Evolutionary conservation across 2,797 vertebrate genomes (phyloP), one percentile per base, ranked within the genome.

Genomic region (Myiotriccus ornatus): DNA sequence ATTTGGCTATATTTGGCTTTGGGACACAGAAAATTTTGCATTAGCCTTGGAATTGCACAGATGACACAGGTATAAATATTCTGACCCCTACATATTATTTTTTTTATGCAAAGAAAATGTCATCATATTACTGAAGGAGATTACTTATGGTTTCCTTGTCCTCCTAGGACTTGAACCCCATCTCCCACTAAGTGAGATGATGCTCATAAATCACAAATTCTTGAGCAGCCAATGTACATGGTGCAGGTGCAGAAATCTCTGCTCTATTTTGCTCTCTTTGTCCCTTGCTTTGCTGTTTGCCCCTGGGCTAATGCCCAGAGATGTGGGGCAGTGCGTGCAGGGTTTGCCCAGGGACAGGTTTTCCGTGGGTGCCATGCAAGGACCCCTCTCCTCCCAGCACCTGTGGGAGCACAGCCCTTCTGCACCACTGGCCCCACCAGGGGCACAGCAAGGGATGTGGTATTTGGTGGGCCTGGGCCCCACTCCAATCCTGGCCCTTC

Each of bases 221-320:
- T 46, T 10, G 32, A 55, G 49, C 37, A 68, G 46, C 24, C 34
- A 43, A 32, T 6, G 7, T 5, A 3, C 0, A 0, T 7, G 35
- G 30, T 64, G 68, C 18, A 39, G 63, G 30, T 53, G 41, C 57
- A 79, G 71, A 19, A 69, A 56, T 44, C 41, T 32, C 8, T 25
- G 37, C 37, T 83, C 14, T 37, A 3, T 67, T 85, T 70, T 25
- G 24, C 24, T 49, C 47, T 49, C 41, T 68, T 85, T 74, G 25
- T 24, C 62, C 82, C 64, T 62, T 47, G 35, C 25, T 63, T 35
- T 59, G 35, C 56, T 67, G 4, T 64, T 77, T 34, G 41, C 24
- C 77, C 25, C 79, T 14, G 49, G 34, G n/a, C 56, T 41, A 23
- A 56, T 10, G 44, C 1, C 30, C 74, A 93, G 74, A 59, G 70